A percentile compares a stretch with the other conserved stretches of the same genome.
phyloP scores from a whole-genome alignment of 2,888 invertebrate species.

The Rhingia rostrata region DNA sequence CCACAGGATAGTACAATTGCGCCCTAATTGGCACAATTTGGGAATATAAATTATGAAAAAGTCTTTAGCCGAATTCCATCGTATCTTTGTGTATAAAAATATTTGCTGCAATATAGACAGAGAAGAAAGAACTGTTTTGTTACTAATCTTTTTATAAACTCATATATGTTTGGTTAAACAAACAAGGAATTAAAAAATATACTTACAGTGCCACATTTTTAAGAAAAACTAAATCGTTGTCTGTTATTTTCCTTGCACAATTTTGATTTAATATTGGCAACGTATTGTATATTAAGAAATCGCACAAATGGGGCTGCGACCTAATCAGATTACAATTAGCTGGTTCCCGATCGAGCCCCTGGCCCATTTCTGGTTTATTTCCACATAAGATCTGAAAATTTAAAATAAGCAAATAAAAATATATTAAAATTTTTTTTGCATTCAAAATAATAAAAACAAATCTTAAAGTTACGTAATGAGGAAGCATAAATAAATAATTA shows the following conservation, averaged over 20 bases:
- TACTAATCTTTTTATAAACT: not conserved
- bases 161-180: too few relatives aligned
- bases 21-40: conserved; percentile 78
- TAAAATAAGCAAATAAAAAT: conserved; percentile 3
- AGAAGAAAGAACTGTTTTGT: not conserved
- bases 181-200: not conserved
- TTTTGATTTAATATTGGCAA: conserved; percentile 57
- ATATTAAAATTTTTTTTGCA: not conserved
- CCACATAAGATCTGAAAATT: conserved; percentile 77
- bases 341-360: conserved; percentile 77
- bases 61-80: conserved; percentile 82
- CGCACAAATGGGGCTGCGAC: conserved; percentile 77
- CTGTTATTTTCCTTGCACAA: conserved; percentile 67
- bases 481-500: not conserved
- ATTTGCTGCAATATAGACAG: conserved; percentile 77
- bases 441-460: not conserved
- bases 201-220: conserved; percentile 79
- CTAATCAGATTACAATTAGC: conserved; percentile 76
- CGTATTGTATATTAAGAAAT: conserved; percentile 75
- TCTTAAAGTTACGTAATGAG: too few relatives aligned
- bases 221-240: conserved; percentile 77
- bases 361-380: conserved; percentile 78
- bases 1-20: conserved; percentile 78
- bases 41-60: conserved; percentile 64
- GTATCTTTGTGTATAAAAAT: conserved; percentile 81